Conservation (phyloP, 2,888 invertebrate genomes). For the Eupithecia dodoneata region DNA sequence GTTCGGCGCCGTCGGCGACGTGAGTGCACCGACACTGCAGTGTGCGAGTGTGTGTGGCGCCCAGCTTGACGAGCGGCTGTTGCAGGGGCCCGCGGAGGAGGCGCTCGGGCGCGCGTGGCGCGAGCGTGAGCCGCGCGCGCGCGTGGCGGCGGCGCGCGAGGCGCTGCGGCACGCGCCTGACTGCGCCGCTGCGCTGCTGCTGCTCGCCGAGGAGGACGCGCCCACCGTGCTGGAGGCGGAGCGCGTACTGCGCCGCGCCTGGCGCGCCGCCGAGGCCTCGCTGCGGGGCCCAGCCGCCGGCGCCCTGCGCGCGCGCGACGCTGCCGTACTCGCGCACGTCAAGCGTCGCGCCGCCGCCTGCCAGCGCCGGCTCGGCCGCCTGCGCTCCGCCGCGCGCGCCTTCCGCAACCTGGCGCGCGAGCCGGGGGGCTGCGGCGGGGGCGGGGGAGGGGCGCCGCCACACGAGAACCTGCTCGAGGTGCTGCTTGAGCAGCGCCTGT, state of each 20-base stretch:
- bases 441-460: constrained; percentile 94
- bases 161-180: constrained; percentile 94
- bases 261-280: constrained; percentile 96
- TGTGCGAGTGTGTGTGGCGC: neutral
- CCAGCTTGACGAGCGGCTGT: constrained; percentile 85
- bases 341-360: constrained; percentile 98
- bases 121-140: constrained; percentile 95
- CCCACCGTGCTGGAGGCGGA: constrained; percentile 91
- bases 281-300: constrained; percentile 94
- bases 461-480: constrained; percentile 97
- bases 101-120: constrained; percentile 96
- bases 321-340: constrained; percentile 97
- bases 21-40: constrained; percentile 28
- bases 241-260: constrained; percentile 74
- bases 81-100: constrained; percentile 93
- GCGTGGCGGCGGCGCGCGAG: constrained; percentile 91
- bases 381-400: constrained; percentile 98
- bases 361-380: constrained; percentile 95
- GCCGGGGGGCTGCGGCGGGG: constrained; percentile 87
- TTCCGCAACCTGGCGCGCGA: constrained; percentile 98
- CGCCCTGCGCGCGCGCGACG: constrained; percentile 95
- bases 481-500: constrained; percentile 97
- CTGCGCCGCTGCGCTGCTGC: constrained; percentile 97
- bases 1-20: constrained; percentile 61
- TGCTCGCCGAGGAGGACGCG: constrained; percentile 98